Conservation (phyloP, 2,113 vertebrate genomes). For the Tiliqua scincoides region DNA sequence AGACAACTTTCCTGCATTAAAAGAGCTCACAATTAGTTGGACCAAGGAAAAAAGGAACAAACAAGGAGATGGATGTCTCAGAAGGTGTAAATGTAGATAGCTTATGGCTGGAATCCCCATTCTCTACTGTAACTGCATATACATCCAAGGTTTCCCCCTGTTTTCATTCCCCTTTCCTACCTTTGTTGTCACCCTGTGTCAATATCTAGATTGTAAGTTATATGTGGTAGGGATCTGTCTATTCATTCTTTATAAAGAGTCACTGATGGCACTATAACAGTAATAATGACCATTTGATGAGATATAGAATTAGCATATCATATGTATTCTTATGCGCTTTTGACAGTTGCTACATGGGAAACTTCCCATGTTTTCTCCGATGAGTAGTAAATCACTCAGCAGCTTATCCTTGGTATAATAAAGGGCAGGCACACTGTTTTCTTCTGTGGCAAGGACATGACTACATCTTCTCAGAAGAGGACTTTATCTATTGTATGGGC, state of each 20-base stretch:
- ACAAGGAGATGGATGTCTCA: neutral
- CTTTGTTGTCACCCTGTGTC: no score
- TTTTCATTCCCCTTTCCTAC: no score
- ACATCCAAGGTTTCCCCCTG: no score
- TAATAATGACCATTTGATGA: neutral
- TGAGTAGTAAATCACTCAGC: neutral
- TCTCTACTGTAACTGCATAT: no score
- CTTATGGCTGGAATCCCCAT: neutral
- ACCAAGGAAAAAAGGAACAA: neutral
- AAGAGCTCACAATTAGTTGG: neutral
- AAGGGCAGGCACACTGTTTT: neutral
- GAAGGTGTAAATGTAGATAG: neutral
- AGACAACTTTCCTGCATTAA: neutral
- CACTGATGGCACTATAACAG: no score
- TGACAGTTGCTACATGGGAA: neutral
- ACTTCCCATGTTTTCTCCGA: neutral
- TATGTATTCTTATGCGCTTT: neutral
- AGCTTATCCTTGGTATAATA: neutral
- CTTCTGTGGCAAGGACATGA: neutral
- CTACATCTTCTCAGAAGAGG: neutral
- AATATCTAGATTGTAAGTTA: no score
- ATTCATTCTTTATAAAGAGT: no score
- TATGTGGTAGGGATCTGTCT: no score
- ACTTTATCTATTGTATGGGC: neutral
- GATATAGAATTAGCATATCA: neutral